Evolutionary conservation across 1,140 invertebrate species (phyloP).

Genomic region (Harpegnathos saltator): DNA sequence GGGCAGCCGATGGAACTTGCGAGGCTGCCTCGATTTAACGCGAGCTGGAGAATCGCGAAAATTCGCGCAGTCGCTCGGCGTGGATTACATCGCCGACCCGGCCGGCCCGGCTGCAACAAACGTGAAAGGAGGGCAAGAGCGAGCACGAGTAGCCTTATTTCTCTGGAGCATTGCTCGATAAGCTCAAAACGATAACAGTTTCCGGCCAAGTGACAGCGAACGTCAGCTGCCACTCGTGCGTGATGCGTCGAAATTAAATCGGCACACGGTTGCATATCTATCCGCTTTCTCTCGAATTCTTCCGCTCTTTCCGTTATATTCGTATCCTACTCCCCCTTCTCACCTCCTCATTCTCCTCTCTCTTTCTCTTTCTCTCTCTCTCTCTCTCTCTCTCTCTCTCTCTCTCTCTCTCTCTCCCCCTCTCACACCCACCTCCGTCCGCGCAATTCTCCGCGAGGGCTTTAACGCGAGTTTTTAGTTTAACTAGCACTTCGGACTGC

Average conservation of each 20-base stretch:
- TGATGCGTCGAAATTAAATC: constrained; percentile 57
- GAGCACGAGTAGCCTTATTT: constrained; percentile 4
- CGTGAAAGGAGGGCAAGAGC: too few species aligned
- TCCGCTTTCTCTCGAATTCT: neutral
- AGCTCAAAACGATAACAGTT: constrained; percentile 54
- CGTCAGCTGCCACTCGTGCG: constrained; percentile 50
- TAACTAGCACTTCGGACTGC: constrained; percentile 49
- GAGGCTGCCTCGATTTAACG: too few species aligned
- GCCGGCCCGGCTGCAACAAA: too few species aligned
- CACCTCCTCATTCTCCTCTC: too few species aligned
- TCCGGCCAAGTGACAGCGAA: constrained; percentile 43
- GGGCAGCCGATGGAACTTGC: too few species aligned
- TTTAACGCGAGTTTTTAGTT: constrained; percentile 61
- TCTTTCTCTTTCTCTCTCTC: too few species aligned
- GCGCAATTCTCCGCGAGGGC: constrained; percentile 4
- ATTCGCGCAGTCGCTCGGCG: too few species aligned
- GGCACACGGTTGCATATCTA: constrained; percentile 27
- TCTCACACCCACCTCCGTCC: constrained; percentile 8
- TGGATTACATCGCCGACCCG: too few species aligned
- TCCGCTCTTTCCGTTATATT: neutral
- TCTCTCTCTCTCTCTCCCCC: too few species aligned
- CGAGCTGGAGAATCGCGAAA: too few species aligned
- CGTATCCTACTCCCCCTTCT: too few species aligned
- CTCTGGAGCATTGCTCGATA: constrained; percentile 36
- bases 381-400: too few species aligned